Evolutionary conservation across 2,797 vertebrate species (phyloP), one percentile per base, ranked within the genome.

Genomic region (Carduelis carduelis): DNA sequence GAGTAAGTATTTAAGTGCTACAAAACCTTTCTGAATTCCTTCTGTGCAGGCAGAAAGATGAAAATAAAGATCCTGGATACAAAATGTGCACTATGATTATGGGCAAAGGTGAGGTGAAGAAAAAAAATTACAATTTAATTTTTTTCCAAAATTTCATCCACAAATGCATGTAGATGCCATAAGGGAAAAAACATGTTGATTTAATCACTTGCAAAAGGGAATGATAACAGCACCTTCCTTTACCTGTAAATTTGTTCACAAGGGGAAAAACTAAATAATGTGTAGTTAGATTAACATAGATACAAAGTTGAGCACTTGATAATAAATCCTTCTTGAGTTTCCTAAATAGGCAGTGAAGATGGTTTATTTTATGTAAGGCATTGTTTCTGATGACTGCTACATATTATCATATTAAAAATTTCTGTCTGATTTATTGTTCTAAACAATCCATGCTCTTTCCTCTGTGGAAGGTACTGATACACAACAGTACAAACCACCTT

Each of bases 241-340:
- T 71, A n/a, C 8, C 37, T 44, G 3, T 8, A 56, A 21, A 30
- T 43, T 89, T 61, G 7, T 26, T 90, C 13, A 11, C 21, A 75
- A 77, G 1, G 2, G 8, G 2, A 10, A 18, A 30, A 60, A 37
- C 0, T 2, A 59, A 78, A 52, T 27, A 47, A 23, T 12, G 2
- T 21, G 3, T 3, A 68, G 24, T 47, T 75, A 63, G 7, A 79
- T 5, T 12, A 46, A 87, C 72, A 1, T 14, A 61, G 34, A 27
- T 3, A 57, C 81, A 37, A 81, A 61, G 10, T 14, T 20, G 30
- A 9, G 1, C 8, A 12, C 6, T 50, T 77, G 22, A 7, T 69
- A 6, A 9, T 14, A 14, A 14, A 5, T 46, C 28, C 47, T 72
- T 11, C 8, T 77, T 57, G n/a, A 7, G 2, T 5, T 77, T 77